Evolutionary conservation across 2,888 invertebrate species (phyloP).

Genomic region (Plebejus argus): DNA sequence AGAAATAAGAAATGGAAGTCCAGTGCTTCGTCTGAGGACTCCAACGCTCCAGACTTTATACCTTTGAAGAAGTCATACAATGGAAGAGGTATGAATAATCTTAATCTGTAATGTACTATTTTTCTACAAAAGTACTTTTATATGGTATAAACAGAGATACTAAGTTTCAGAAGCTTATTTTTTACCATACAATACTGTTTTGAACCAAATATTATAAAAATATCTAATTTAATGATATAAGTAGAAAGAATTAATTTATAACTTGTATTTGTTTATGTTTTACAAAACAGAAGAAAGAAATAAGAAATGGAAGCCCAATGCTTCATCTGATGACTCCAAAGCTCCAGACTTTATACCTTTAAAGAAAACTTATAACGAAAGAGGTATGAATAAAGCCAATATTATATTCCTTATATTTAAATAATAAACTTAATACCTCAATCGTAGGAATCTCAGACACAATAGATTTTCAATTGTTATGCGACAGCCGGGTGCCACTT

Average conservation of each 20-base stretch:
- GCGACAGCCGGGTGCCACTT: too few species aligned
- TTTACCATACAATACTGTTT: too few species aligned
- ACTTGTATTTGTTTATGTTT: background rate
- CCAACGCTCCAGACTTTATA: slow-evolving; percentile 40
- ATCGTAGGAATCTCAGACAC: too few species aligned
- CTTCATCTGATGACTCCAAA: slow-evolving; percentile 44
- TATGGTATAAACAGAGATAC: too few species aligned
- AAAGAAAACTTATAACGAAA: slow-evolving; percentile 13
- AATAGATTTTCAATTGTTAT: too few species aligned
- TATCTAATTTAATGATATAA: too few species aligned
- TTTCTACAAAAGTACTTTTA: background rate
- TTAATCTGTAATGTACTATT: background rate
- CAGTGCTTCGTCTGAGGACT: slow-evolving; percentile 45
- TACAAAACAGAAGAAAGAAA: slow-evolving; percentile 43
- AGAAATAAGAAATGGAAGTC: slow-evolving; percentile 45
- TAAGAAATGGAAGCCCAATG: slow-evolving; percentile 43
- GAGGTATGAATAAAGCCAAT: slow-evolving; percentile 19
- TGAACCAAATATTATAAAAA: too few species aligned
- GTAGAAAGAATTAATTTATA: background rate
- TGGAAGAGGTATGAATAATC: slow-evolving; percentile 26
- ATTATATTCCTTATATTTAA: too few species aligned
- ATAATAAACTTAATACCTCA: too few species aligned
- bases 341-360: slow-evolving; percentile 38
- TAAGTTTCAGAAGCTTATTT: too few species aligned
- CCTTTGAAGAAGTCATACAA: slow-evolving; percentile 20